A percentile compares a stretch with the other conserved stretches of the same genome.
Conservation (phyloP, 2,888 invertebrate genomes). For the Beris morrisii region DNA sequence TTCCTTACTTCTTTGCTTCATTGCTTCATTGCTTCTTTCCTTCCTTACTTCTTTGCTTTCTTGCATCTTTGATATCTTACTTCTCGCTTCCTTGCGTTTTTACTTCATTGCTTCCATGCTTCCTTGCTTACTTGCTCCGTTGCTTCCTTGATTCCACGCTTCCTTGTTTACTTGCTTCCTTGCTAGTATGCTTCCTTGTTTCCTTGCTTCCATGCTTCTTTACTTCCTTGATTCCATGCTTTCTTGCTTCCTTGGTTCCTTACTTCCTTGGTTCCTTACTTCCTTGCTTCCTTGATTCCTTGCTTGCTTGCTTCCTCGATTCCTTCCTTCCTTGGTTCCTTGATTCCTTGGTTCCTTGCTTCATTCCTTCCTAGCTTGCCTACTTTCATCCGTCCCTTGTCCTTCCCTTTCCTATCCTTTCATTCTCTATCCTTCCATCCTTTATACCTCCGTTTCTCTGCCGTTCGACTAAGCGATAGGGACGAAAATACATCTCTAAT, state of each 20-base stretch:
- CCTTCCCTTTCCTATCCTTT: no score
- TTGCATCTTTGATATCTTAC: background rate
- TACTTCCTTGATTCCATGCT: background rate
- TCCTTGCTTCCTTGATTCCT: background rate
- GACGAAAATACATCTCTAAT: no score
- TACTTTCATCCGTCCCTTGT: no score
- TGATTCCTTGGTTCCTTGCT: background rate
- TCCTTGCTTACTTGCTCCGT: background rate
- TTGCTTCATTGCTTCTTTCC: no score
- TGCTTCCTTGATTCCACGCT: no score
- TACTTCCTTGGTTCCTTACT: background rate
- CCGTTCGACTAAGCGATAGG: no score
- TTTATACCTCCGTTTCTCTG: no score
- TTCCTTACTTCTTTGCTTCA: background rate
- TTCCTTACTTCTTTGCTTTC: no score
- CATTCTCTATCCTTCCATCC: no score
- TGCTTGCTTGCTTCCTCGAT: background rate
- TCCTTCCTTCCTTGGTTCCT: background rate
- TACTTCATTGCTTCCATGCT: background rate
- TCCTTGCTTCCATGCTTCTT: background rate
- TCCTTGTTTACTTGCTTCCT: background rate
- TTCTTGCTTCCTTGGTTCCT: background rate
- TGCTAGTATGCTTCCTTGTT: background rate
- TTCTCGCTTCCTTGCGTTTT: background rate
- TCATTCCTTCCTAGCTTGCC: background rate